Evolutionary conservation across 2,113 vertebrate species (phyloP), one percentile per base, ranked within the genome.

Genomic region (Gadus macrocephalus): DNA sequence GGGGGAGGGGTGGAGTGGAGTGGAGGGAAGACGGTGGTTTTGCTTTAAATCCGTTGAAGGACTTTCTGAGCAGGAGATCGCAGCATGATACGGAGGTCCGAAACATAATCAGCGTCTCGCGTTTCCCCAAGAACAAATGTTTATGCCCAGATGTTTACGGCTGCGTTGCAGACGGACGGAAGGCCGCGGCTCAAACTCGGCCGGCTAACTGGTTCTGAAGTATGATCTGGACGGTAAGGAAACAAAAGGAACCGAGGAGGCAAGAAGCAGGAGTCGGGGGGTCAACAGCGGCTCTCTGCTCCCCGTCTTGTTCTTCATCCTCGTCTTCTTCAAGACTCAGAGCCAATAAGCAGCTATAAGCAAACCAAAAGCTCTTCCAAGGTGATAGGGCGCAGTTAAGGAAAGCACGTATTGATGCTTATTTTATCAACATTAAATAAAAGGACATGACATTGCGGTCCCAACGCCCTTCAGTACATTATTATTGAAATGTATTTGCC

Each of bases 131-230:
- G 4, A 42, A 19, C 6, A 19, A 72, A n/a, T 84, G 88, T 89
- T 89, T 85, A 83, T 9, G 76, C 69, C 76, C 73, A 67, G 64
- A 73, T 88, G 91, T 92, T 93, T 91, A 90, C 77, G 83, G 72
- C 72, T 67, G 66, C 15, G 83, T 82, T 67, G 53, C 31, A 76
- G 68, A 73, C 84, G 76, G 86, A 88, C 78, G 78, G 78, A 88
- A 83, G 76, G 77, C 3, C 73, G 68, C 42, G 68, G 79, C 66
- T 66, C 42, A n/a, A 80, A 75, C 71, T 49, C n/a, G 4, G 31
- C 27, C 6, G 38, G 84, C 81, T 89, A 90, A 91, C 89, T 90
- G 89, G 77, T 89, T 88, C 72, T 78, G 73, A 85, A 89, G 86
- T 65, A 15, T 14, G 69, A 78, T 60, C 7, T 42, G 75, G 74